Conservation (phyloP, 2,113 vertebrate species). For the Cyrtonyx montezumae region DNA sequence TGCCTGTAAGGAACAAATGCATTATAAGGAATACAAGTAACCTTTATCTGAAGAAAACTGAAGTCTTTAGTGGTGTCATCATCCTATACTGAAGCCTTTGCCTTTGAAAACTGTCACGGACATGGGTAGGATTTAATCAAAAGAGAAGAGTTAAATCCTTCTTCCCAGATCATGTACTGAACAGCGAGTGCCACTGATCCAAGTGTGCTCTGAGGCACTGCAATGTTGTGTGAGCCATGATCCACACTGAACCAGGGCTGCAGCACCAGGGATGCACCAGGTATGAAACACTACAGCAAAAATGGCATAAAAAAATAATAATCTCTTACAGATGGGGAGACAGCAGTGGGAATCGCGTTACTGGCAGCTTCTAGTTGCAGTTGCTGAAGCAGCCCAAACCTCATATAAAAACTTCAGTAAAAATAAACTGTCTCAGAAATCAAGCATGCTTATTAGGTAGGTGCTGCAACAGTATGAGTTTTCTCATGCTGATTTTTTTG, state of each 20-base stretch:
- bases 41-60: not conserved
- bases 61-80: not conserved
- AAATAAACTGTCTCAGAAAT: not conserved
- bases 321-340: not conserved
- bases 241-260: not conserved
- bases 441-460: not conserved
- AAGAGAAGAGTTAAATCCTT: not conserved
- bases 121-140: not conserved
- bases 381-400: not conserved
- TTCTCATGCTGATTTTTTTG: not conserved
- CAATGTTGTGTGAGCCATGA: fast-evolving
- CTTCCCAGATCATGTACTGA: not conserved
- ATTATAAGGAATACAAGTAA: not conserved
- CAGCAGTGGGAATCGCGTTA: not conserved
- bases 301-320: too few relatives aligned
- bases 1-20: not conserved
- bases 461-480: not conserved
- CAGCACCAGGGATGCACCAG: not conserved
- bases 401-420: not conserved
- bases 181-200: not conserved
- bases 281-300: not conserved
- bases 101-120: not conserved
- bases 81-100: not conserved
- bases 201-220: fast-evolving
- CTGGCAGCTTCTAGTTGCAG: not conserved